A percentile compares a stretch with the other conserved stretches of the same genome.
Conservation (phyloP, 2,888 invertebrate genomes). For the Achlya flavicornis region DNA sequence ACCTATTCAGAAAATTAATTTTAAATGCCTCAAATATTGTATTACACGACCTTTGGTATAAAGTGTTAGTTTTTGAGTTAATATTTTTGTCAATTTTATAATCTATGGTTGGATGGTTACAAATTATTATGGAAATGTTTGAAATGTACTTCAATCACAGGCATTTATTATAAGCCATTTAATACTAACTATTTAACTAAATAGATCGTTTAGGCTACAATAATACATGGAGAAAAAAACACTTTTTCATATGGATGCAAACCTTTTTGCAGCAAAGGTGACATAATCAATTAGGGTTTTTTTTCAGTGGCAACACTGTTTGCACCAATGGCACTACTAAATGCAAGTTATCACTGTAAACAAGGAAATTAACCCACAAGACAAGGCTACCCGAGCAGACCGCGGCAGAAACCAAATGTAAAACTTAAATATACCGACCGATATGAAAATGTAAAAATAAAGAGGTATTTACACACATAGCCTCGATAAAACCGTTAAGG, state of each 20-base stretch:
- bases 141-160: constrained; percentile 14
- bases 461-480: constrained; percentile 78
- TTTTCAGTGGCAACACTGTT: constrained; percentile 52
- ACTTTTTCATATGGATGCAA: background rate
- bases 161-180: constrained; percentile 14
- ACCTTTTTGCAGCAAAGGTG: constrained; percentile 27
- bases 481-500: constrained; percentile 63
- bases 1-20: constrained; percentile 4
- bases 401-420: constrained; percentile 34
- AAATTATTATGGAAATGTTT: constrained; percentile 26
- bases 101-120: constrained; percentile 15
- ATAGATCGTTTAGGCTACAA: constrained; percentile 6
- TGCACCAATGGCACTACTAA: constrained; percentile 75
- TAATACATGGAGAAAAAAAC: background rate
- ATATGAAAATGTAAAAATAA: constrained; percentile 54
- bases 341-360: constrained; percentile 76
- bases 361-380: constrained; percentile 37
- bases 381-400: constrained; percentile 44
- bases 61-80: constrained; percentile 3
- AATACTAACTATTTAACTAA: constrained; percentile 2
- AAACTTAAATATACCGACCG: constrained; percentile 17
- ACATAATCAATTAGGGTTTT: constrained; percentile 32
- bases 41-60: constrained; percentile 19
- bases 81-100: constrained; percentile 12
- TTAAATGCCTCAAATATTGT: constrained; percentile 12